Percentiles rank a stretch among this genome's conserved stretches.
Conservation (phyloP, 2,888 invertebrate genomes). For the Rhimphoctona megacephalus region DNA sequence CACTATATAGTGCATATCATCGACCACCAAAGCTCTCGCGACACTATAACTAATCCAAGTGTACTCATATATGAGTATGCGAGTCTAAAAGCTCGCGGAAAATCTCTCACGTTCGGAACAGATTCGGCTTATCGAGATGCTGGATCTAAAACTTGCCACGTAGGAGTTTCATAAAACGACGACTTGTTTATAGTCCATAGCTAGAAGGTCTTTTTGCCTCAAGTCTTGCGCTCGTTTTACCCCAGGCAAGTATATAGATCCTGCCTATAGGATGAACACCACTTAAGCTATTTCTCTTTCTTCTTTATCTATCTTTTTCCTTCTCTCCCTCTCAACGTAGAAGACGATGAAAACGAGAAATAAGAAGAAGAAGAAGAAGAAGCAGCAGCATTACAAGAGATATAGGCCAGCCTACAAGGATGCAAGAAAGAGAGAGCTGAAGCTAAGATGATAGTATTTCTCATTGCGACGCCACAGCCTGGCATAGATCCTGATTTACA, state of each 20-base stretch:
- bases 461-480: constrained; percentile 72
- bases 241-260: constrained; percentile 63
- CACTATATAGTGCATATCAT: constrained; percentile 43
- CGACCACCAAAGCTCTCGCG: constrained; percentile 29
- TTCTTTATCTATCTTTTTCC: background rate
- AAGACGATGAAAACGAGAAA: constrained; percentile 36
- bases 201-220: constrained; percentile 52
- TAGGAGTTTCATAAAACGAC: constrained; percentile 74
- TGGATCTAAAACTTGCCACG: constrained; percentile 40
- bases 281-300: background rate
- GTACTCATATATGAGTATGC: constrained; percentile 42
- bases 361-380: constrained; percentile 40
- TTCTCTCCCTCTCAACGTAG: constrained; percentile 10
- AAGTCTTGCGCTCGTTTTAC: constrained; percentile 71
- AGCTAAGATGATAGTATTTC: constrained; percentile 79
- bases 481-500: constrained; percentile 81
- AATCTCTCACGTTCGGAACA: constrained; percentile 37
- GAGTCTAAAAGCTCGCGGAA: constrained; percentile 40
- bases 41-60: constrained; percentile 37
- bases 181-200: constrained; percentile 74
- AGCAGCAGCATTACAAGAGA: constrained; percentile 53
- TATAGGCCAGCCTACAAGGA: constrained; percentile 60
- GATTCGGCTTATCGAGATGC: constrained; percentile 69
- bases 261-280: constrained; percentile 72
- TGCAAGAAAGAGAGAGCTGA: constrained; percentile 70